phyloP scores from a whole-genome alignment of 2,113 vertebrate species.

The Gila orcuttii region DNA sequence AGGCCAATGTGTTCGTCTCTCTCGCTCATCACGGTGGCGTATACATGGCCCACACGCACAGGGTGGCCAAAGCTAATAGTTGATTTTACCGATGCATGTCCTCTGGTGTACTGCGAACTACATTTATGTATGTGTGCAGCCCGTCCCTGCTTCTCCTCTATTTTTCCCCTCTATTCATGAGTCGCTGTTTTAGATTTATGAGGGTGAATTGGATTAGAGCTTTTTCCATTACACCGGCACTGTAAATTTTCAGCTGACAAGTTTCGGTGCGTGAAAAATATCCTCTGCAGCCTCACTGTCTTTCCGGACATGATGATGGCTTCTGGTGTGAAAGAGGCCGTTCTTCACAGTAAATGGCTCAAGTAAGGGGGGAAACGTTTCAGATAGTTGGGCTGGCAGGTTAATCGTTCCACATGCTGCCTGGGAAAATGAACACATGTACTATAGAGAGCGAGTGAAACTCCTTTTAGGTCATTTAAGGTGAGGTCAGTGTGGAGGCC shows the following conservation, averaged over 20 bases:
- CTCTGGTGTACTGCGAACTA: conserved; percentile 20
- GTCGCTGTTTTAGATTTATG: conserved; percentile 57
- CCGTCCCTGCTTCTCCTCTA: neutral
- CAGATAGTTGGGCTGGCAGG: conserved; percentile 53
- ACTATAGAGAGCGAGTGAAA: conserved; percentile 50
- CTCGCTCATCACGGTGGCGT: conserved; percentile 11
- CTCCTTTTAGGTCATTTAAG: conserved; percentile 54
- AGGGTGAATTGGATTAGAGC: conserved; percentile 60
- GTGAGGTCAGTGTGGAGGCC: conserved; percentile 37
- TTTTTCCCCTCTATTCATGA: conserved; percentile 21
- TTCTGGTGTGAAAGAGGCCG: conserved; percentile 23
- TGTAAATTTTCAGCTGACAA: conserved; percentile 66
- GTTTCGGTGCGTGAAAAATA: conserved; percentile 59
- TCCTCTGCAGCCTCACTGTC: conserved; percentile 53
- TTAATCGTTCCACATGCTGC: conserved; percentile 54
- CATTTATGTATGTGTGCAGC: conserved; percentile 4
- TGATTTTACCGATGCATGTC: neutral
- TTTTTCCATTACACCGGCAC: conserved; percentile 62
- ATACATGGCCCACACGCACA: neutral
- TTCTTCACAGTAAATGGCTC: conserved; percentile 44
- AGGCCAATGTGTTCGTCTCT: conserved; percentile 10
- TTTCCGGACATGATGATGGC: conserved; percentile 48
- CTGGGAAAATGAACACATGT: conserved; percentile 50
- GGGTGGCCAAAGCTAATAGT: conserved; percentile 29
- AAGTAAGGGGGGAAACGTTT: conserved; percentile 53